A percentile compares a stretch with the other conserved stretches of the same genome.
phyloP scores from a whole-genome alignment of 64 coral and sea anemone species.

The Pachyseris speciosa region DNA sequence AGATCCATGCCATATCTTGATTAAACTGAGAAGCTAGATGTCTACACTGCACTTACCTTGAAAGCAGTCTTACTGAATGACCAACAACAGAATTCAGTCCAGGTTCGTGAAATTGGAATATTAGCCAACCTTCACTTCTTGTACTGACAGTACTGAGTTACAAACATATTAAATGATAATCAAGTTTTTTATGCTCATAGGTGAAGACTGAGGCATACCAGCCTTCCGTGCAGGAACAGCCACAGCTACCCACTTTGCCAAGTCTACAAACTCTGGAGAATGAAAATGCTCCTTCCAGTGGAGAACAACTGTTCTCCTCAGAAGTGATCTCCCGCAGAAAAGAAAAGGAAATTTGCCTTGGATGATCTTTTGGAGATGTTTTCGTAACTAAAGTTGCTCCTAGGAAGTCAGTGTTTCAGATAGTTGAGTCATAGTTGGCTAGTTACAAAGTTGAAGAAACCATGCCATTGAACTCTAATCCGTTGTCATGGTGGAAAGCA shows the following conservation, averaged over 20 bases:
- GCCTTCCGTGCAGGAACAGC: background rate
- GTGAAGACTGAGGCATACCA: conserved; percentile 20
- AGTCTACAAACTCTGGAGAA: conserved; percentile 3
- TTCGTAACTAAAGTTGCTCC: too few relatives aligned
- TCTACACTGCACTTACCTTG: conserved; percentile 38
- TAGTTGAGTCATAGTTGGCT: conserved; percentile 26
- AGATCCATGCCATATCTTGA: conserved; percentile 16
- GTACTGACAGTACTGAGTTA: conserved; percentile 26
- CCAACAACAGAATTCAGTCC: conserved; percentile 8
- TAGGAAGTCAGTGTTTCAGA: conserved; percentile 25
- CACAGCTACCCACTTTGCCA: background rate
- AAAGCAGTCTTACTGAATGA: conserved; percentile 34
- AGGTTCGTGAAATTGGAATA: conserved; percentile 24
- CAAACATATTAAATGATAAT: conserved; percentile 33
- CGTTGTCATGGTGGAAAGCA: too few relatives aligned
- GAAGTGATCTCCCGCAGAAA: conserved; percentile 8
- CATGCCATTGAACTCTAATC: too few relatives aligned
- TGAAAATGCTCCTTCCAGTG: background rate
- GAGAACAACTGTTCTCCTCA: background rate
- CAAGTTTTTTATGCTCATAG: background rate
- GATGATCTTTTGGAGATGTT: too few relatives aligned
- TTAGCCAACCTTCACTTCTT: conserved; percentile 15
- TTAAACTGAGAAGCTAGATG: conserved; percentile 6
- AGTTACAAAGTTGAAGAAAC: too few relatives aligned
- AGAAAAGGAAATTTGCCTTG: conserved; percentile 27